Evolutionary conservation across 2,888 invertebrate genomes (phyloP).

Genomic region (Apamea monoglypha): DNA sequence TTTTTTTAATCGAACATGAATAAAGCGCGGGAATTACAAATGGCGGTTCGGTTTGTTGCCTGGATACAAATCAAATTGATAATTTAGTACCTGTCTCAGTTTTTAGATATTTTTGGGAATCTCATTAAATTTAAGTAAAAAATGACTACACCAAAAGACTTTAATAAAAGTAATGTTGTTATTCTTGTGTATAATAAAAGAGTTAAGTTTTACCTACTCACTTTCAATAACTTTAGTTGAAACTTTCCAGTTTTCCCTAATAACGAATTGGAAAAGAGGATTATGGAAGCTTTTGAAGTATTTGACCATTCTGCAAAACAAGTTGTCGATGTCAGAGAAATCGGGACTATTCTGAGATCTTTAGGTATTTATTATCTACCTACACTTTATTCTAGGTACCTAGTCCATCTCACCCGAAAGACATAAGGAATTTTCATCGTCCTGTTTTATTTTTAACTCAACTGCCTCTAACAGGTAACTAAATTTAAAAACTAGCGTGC

Average conservation of each 20-base stretch:
- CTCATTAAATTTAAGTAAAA: slow-evolving; percentile 69
- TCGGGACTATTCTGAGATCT: slow-evolving; percentile 97
- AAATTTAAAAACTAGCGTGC: not conserved
- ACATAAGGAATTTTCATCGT: not conserved
- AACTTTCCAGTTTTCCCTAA: slow-evolving; percentile 87
- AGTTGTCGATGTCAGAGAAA: slow-evolving; percentile 97
- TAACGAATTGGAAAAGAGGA: slow-evolving; percentile 94
- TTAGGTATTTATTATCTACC: slow-evolving; percentile 88
- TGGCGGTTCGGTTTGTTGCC: slow-evolving; percentile 63
- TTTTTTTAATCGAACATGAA: not conserved
- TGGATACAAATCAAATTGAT: slow-evolving; percentile 61
- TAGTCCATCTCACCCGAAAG: not conserved
- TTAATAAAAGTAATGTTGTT: slow-evolving; percentile 78
- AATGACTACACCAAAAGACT: slow-evolving; percentile 81
- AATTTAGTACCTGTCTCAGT: slow-evolving; percentile 20
- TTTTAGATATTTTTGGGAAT: slow-evolving; percentile 69
- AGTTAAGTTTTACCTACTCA: not conserved
- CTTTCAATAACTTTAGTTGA: slow-evolving; percentile 24
- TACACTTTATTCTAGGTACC: not conserved
- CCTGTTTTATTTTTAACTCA: not conserved
- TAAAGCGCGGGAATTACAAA: slow-evolving; percentile 45
- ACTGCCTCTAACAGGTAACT: too few species aligned
- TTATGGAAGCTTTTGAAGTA: slow-evolving; percentile 96
- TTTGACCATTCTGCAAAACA: slow-evolving; percentile 97
- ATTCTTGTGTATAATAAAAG: not conserved